A percentile compares a stretch with the other conserved stretches of the same genome.
phyloP scores from a whole-genome alignment of 2,888 invertebrate species.

The Rhaphigaster nebulosa region DNA sequence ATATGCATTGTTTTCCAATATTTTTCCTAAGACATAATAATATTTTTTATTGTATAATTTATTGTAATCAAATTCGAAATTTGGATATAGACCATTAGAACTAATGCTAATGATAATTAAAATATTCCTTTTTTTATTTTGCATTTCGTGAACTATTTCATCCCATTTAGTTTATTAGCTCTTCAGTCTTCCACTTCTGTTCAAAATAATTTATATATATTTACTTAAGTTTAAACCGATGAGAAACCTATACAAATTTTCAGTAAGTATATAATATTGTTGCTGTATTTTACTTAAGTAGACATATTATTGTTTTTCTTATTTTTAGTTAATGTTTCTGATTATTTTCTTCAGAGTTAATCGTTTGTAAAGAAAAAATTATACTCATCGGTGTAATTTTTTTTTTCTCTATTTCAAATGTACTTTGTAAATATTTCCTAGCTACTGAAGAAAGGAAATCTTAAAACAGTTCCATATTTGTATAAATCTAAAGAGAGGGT shows the following conservation, averaged over 20 bases:
- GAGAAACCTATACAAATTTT: too few relatives aligned
- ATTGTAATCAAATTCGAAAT: background rate
- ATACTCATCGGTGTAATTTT: background rate
- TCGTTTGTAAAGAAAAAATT: background rate
- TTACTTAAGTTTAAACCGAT: too few relatives aligned
- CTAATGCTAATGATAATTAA: background rate
- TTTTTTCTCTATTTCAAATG: background rate
- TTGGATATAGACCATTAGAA: background rate
- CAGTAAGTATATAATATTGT: background rate
- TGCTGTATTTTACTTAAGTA: background rate
- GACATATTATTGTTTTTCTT: background rate
- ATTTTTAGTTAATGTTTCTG: background rate
- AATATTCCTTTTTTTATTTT: too few relatives aligned
- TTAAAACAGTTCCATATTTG: slow-evolving; percentile 17
- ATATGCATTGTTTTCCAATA: background rate
- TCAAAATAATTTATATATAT: too few relatives aligned
- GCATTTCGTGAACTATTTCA: too few relatives aligned
- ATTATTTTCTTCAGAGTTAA: background rate
- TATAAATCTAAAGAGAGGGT: background rate
- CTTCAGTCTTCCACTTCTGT: too few relatives aligned
- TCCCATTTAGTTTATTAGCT: too few relatives aligned
- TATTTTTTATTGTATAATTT: background rate
- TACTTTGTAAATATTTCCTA: slow-evolving; percentile 24
- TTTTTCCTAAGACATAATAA: background rate
- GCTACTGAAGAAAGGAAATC: background rate